Evolutionary conservation across 2,888 invertebrate species (phyloP).

Genomic region (Drosophila borborema): DNA sequence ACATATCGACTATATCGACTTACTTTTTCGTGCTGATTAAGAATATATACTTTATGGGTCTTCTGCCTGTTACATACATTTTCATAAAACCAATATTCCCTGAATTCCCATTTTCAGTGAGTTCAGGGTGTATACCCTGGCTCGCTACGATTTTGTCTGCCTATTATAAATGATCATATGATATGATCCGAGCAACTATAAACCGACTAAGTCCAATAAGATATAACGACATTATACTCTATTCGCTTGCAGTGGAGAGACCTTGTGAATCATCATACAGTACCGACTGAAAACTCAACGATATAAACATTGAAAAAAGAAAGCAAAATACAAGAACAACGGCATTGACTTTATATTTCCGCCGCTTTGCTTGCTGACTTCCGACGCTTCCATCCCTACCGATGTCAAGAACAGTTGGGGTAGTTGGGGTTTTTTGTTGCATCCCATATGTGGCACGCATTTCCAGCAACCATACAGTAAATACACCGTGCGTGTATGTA

Average conservation of each 20-base stretch:
- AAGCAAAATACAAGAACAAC: slow-evolving; percentile 24
- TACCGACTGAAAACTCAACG: background rate
- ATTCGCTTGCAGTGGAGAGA: background rate
- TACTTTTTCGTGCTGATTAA: too few species aligned
- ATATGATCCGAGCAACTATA: background rate
- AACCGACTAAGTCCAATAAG: too few species aligned
- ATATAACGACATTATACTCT: too few species aligned
- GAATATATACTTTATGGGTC: too few species aligned
- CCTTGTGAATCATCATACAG: background rate
- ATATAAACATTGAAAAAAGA: background rate
- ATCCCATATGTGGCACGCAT: slow-evolving; percentile 51
- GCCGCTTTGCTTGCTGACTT: slow-evolving; percentile 72
- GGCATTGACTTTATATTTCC: slow-evolving; percentile 80
- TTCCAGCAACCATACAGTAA: slow-evolving; percentile 23
- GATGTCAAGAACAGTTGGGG: slow-evolving; percentile 41
- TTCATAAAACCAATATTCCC: too few species aligned
- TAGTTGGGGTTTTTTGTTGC: slow-evolving; percentile 36
- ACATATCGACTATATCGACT: too few species aligned
- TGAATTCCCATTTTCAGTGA: too few species aligned
- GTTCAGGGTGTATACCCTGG: too few species aligned
- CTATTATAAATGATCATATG: too few species aligned
- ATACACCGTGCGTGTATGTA: slow-evolving; percentile 5
- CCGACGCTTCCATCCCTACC: slow-evolving; percentile 53
- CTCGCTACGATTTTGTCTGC: too few species aligned
- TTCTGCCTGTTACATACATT: too few species aligned